These are phyloP conservation scores for Galemys pyrenaicus DNA, from an alignment of 2,113 vertebrate species.

Conservation along the genomic window DNA sequence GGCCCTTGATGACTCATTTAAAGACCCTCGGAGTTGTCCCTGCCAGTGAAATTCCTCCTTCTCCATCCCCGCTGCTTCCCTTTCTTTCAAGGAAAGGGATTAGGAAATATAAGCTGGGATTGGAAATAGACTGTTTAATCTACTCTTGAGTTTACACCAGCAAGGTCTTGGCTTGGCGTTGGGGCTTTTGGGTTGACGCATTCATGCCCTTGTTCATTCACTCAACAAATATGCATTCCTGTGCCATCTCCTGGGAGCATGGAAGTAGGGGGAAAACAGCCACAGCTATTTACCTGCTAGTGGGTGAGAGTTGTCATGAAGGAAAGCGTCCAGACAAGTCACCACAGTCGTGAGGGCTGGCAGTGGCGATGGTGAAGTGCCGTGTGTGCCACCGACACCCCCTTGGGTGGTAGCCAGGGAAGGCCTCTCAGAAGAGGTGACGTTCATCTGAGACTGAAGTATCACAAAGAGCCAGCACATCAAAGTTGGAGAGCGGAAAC, in stretches of 20 bases:
- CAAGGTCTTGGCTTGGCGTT: neutral
- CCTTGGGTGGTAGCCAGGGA: neutral
- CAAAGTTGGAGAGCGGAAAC: neutral
- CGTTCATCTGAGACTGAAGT: neutral
- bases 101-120: neutral
- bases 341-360: neutral
- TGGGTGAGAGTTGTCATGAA: neutral
- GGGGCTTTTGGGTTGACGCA: neutral
- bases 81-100: conserved; percentile 46
- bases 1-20: conserved; percentile 66
- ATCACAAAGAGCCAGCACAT: neutral
- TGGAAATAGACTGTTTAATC: neutral
- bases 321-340: neutral
- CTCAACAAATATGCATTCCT: neutral
- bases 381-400: neutral
- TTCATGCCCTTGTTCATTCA: neutral
- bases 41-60: conserved; percentile 35
- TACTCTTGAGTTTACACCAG: neutral
- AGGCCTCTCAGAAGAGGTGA: neutral
- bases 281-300: neutral
- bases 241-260: neutral
- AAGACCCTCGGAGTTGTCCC: neutral
- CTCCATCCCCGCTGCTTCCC: neutral
- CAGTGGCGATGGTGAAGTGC: neutral
- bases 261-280: neutral